Evolutionary conservation across 2,797 vertebrate species (phyloP), one percentile per base, ranked within the genome.

Genomic region (Enteromius trimaculatus): DNA sequence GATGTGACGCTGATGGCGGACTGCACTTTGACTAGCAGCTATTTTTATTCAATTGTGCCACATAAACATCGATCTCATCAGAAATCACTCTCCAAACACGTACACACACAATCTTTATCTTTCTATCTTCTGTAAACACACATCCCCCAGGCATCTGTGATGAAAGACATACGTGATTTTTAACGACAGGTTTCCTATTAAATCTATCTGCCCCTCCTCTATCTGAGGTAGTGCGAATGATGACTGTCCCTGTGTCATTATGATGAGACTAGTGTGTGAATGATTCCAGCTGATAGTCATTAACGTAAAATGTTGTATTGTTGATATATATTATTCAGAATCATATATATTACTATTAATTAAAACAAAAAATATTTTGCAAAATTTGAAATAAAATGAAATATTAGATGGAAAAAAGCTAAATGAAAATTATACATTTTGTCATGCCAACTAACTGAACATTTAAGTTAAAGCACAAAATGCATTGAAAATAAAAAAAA

Each of bases 221-320:
- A 21, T 64, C 37, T 77, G 23, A 64, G 39, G 23, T 44, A 47
- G 47, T 64, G 14, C 42, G 64, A 47, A 29, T 31, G 16, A 26
- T 60, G 74, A 60, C 55, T 77, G 53, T 60, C 74, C 13, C n/a
- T 42, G 34, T 77, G 74, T 58, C 74, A 44, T 62, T 21, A 8
- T 21, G 16, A 47, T 21, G 55, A 26, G 7, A 44, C 21, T 19
- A 8, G 19, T n/a, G 23, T 29, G 13, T 71, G 29, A 34, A 10
- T 37, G 72, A 71, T 51, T 51, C 11, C 58, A 60, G n/a, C 44
- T 49, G 39, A 23, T 23, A 60, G n/a, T 60, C n/a, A 60, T 11
- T 11, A 60, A 60, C 3, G 44, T 8, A 17, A 44, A 55, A 21
- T 19, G n/a, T 16, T 44, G 14, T 10, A 47, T 14, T 47, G 14